phyloP scores from a whole-genome alignment of 2,888 invertebrate genomes.

The Cryptophagus acutangulus region DNA sequence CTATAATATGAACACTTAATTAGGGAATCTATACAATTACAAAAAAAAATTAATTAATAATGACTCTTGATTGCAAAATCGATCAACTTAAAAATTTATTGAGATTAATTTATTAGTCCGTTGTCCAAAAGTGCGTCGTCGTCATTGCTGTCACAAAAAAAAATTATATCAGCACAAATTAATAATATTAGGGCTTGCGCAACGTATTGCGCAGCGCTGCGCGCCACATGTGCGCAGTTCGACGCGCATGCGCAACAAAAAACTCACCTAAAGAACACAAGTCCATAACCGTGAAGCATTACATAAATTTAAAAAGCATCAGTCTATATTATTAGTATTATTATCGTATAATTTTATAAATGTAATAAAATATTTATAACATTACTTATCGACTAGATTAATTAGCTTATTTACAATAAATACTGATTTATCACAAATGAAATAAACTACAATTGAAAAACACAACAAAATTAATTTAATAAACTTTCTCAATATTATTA shows the following conservation, averaged over 20 bases:
- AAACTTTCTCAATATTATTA: neutral
- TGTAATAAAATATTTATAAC: conserved; percentile 38
- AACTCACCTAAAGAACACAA: conserved; percentile 18
- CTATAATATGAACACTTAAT: conserved; percentile 38
- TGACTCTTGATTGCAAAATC: too few relatives aligned
- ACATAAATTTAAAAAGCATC: conserved; percentile 43
- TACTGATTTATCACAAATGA: conserved; percentile 35
- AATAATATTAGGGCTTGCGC: too few relatives aligned
- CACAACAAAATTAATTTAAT: neutral
- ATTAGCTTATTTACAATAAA: conserved; percentile 30
- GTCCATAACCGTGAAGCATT: conserved; percentile 33
- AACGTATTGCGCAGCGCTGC: too few relatives aligned
- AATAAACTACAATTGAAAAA: conserved; percentile 6
- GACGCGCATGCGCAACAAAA: too few relatives aligned
- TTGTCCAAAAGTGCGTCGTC: too few relatives aligned
- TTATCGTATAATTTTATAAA: conserved; percentile 31
- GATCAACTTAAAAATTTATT: too few relatives aligned
- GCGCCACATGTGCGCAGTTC: too few relatives aligned
- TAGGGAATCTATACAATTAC: conserved; percentile 3
- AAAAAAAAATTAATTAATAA: too few relatives aligned
- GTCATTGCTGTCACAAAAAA: too few relatives aligned
- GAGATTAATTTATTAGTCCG: conserved; percentile 1
- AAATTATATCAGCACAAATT: too few relatives aligned
- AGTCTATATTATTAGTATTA: conserved; percentile 36
- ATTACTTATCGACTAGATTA: conserved; percentile 22